Evolutionary conservation across 2,888 invertebrate genomes (phyloP), one percentile per base, ranked within the genome.

Genomic region (Tubulanus polymorphus): DNA sequence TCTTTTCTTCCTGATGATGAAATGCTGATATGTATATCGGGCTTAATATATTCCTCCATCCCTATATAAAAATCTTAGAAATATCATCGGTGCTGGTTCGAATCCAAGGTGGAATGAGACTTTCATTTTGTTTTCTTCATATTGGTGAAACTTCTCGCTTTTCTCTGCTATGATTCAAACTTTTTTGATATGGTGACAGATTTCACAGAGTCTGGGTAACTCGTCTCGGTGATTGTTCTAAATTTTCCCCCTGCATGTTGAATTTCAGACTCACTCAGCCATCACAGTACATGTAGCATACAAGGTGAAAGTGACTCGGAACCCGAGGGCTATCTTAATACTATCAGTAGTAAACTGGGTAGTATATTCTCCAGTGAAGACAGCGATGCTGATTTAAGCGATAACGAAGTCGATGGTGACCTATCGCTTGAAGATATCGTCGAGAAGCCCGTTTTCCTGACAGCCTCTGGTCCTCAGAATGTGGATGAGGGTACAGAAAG

Each of bases 331-430:
- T 64, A 74, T 37, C 71, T 72, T 51, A 67, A 72, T 52, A 71
- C 69, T 23, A 71, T 75, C 27, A 73, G 71, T 49, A 72, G 65
- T 59, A 73, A 72, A 63, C 72, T 75, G 37, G 73, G 73, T 60
- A 71, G 71, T 80, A 79, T 91, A 56, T 89, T 91, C 78, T 88
- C 88, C 54, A 88, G 82, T 54, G 85, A 85, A 55, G 85, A 84
- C 53, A 85, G 85, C 63, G 86, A 85, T 41, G 82, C 45, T 12
- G 59, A 59, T 27, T 30, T 30, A 2, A 60, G 59, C 26, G 61
- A 58, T 2, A 30, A 41, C n/a, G 54, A 53, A n/a, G 64, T 59
- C 6, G 73, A 49, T 3, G 49, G 71, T 18, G 73, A 73, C 51
- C 61, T 72, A 54, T 71, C 72, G 55, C 30, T 30, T 28, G 28